phyloP scores from a whole-genome alignment of 2,888 invertebrate genomes.

The Zeuzera pyrina region DNA sequence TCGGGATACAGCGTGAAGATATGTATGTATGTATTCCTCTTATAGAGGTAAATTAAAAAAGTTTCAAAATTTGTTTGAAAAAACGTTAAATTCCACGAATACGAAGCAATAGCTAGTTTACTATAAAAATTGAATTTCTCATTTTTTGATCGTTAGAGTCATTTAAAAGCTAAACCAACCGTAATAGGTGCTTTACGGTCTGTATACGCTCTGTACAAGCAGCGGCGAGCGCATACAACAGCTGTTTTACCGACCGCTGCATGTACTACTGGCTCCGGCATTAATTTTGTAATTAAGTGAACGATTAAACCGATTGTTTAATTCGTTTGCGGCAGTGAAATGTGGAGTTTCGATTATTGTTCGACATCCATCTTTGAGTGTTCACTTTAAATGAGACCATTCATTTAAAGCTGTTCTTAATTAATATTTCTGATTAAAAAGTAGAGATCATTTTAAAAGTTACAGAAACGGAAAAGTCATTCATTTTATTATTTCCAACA shows the following conservation, averaged over 20 bases:
- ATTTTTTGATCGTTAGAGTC: conserved; percentile 2
- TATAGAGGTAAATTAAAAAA: no score
- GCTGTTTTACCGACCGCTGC: conserved; percentile 20
- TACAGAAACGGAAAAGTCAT: background rate
- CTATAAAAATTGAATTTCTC: no score
- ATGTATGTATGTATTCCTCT: no score
- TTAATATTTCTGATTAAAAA: no score
- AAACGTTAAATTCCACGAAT: no score
- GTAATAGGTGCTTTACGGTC: conserved; percentile 1
- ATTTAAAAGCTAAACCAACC: background rate
- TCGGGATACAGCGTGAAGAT: no score
- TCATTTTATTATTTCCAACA: background rate
- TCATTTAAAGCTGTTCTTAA: background rate
- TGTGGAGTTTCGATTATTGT: conserved; percentile 31
- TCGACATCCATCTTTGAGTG: conserved; percentile 14
- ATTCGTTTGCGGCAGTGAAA: conserved; percentile 40
- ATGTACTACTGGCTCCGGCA: conserved; percentile 26
- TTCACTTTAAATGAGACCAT: conserved; percentile 5
- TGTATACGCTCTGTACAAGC: background rate
- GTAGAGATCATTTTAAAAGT: no score
- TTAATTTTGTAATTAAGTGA: conserved; percentile 59
- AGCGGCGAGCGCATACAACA: conserved; percentile 21
- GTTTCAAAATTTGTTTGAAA: no score
- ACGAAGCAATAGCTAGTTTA: no score
- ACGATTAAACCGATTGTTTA: conserved; percentile 56